A percentile compares a stretch with the other conserved stretches of the same genome.
Evolutionary conservation across 2,113 vertebrate genomes (phyloP).

Genomic region (Sterrhoptilus dennistouni): DNA sequence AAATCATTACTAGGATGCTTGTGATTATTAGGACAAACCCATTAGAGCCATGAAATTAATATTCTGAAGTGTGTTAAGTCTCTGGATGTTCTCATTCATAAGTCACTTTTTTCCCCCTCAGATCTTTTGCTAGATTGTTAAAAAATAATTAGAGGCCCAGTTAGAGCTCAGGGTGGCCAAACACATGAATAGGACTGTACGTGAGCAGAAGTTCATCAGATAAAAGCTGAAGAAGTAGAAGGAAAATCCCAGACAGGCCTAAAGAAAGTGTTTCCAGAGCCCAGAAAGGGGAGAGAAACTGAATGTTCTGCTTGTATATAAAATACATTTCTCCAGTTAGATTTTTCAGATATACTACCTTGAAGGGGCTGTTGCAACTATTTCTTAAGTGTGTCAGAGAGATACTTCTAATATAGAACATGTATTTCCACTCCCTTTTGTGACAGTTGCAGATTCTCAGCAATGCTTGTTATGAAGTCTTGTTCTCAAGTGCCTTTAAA

Average conservation of each 20-base stretch:
- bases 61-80: neutral
- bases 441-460: neutral
- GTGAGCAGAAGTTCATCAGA: neutral
- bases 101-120: neutral
- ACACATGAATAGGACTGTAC: neutral
- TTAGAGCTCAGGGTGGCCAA: neutral
- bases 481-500: neutral
- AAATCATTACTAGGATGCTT: neutral
- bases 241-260: neutral
- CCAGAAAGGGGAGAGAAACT: neutral
- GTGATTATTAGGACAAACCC: neutral
- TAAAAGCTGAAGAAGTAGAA: neutral
- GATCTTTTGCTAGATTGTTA: neutral
- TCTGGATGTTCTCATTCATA: neutral
- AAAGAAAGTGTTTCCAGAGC: neutral
- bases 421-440: neutral
- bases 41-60: neutral
- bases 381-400: neutral
- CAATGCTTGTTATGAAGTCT: neutral
- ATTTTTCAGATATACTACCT: neutral
- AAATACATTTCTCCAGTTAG: neutral
- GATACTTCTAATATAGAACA: neutral
- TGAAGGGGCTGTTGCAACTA: neutral
- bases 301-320: neutral
- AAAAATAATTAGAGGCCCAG: neutral